Percentiles rank a stretch among this genome's conserved stretches.
Conservation (phyloP, 2,113 vertebrate genomes). For the Cisticola juncidis region DNA sequence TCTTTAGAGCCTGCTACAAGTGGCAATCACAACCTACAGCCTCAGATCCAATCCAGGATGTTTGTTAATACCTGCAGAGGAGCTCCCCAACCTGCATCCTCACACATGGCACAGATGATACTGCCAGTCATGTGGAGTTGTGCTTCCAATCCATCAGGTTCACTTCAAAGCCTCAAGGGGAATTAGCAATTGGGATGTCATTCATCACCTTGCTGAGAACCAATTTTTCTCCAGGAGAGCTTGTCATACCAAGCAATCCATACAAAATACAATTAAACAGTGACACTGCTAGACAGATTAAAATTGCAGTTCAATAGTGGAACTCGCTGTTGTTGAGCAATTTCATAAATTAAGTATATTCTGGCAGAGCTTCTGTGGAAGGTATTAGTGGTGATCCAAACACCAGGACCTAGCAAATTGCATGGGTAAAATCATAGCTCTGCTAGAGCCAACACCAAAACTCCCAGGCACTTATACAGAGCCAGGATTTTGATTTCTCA, state of each 20-base stretch:
- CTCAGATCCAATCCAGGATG: background rate
- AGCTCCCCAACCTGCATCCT: background rate
- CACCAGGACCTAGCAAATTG: background rate
- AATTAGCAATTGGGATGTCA: background rate
- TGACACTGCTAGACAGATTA: background rate
- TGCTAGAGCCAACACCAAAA: background rate
- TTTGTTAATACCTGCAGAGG: background rate
- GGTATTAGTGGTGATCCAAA: background rate
- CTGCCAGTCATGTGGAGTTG: rapidly evolving
- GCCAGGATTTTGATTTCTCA: background rate
- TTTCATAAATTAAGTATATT: background rate
- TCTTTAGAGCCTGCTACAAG: background rate
- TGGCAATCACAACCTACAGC: background rate
- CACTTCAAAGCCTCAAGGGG: background rate
- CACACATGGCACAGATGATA: background rate
- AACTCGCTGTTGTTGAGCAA: background rate
- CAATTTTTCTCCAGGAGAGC: background rate
- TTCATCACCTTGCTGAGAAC: background rate
- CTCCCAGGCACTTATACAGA: background rate
- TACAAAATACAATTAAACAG: background rate
- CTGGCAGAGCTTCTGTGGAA: background rate
- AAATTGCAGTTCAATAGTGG: background rate
- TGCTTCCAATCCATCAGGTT: background rate
- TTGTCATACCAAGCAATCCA: background rate
- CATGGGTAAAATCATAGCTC: background rate